Percentiles rank a stretch among this genome's conserved stretches.
phyloP scores from a whole-genome alignment of 2,888 invertebrate genomes.

The Augiades crinisus region DNA sequence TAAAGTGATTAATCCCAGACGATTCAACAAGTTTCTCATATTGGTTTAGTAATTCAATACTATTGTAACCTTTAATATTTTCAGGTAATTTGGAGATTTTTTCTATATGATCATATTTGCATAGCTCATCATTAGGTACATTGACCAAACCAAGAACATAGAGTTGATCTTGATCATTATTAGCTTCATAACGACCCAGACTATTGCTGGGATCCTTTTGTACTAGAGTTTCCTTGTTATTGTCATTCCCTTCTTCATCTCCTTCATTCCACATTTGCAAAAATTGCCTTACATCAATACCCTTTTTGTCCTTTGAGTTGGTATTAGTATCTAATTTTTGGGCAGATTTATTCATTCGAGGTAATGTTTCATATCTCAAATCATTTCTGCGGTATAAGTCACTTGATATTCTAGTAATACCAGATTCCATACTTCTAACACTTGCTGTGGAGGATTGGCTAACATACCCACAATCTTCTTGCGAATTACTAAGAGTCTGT shows the following conservation, averaged over 20 bases:
- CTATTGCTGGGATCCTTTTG: constrained; percentile 43
- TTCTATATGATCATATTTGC: constrained; percentile 77
- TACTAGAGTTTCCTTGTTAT: constrained; percentile 46
- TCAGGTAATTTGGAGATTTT: constrained; percentile 76
- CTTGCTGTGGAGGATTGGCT: constrained; percentile 73
- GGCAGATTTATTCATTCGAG: constrained; percentile 16
- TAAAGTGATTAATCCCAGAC: constrained; percentile 49
- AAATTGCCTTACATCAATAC: constrained; percentile 71
- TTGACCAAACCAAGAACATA: constrained; percentile 73
- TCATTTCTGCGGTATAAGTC: constrained; percentile 56
- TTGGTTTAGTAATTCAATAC: constrained; percentile 68
- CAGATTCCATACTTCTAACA: constrained; percentile 65
- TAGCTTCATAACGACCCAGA: constrained; percentile 42
- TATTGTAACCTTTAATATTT: constrained; percentile 76
- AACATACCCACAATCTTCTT: constrained; percentile 76
- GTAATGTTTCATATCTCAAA: constrained; percentile 5
- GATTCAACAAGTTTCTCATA: constrained; percentile 74
- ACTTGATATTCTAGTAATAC: constrained; percentile 49
- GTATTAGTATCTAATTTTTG: constrained; percentile 41
- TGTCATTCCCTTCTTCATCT: constrained; percentile 63
- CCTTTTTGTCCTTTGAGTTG: constrained; percentile 52
- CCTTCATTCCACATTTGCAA: constrained; percentile 79
- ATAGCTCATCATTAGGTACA: constrained; percentile 72
- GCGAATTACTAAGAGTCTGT: constrained; percentile 53
- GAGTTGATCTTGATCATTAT: constrained; percentile 63